Base-by-base conservation (phyloP, 2,888 invertebrate genomes). In the Chalcosyrphus nemorum region DNA sequence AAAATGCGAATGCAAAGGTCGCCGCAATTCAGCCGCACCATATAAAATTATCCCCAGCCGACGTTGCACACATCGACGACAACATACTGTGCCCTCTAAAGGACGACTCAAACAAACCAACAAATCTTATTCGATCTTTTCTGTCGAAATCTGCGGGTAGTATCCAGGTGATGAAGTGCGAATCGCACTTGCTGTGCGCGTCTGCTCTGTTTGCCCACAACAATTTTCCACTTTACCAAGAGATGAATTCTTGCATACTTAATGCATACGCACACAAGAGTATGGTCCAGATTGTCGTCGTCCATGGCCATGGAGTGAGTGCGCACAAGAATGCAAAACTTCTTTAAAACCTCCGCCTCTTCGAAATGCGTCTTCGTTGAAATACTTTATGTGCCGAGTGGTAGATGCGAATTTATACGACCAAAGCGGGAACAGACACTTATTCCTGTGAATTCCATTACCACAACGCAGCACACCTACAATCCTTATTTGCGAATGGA, bases 101-200 rank as follows among this genome's bases (percentile, higher is more conserved):
- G 35, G 54, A 45, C 45, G 54, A 45, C 45, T 47, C 35, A 15
- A 29, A 45, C 27, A 27, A 50, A 19, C 41, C 72, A 38, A 63
- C 54, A 54, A 11, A 32, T 17, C 43, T 32, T 63, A n/a, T 17
- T 47, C 38, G 52, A 66, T 24, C 35, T 45, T 24, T 75, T 75
- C 29, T 50, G 47, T 29, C 15, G 65, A 81, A 71, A 71, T 77
- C 70, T 71, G 77, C 81, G 70, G 81, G 81, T n/a, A n/a, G n/a
- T 76, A 70, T 76, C 65, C 81, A 50, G 63, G 50, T 70, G 81
- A 81, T 77, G 77, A 57, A 81, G 71, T 81, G 70, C 50, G 76
- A 59, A 70, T 65, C 11, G 75, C 75, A 75, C 80, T 75, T 81
- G 80, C 66, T 35, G 19, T 35, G 19, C 9, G 27, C 9, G 27